Evolutionary conservation across 2,113 vertebrate species (phyloP), one percentile per base, ranked within the genome.

Genomic region (Ciconia boyciana): DNA sequence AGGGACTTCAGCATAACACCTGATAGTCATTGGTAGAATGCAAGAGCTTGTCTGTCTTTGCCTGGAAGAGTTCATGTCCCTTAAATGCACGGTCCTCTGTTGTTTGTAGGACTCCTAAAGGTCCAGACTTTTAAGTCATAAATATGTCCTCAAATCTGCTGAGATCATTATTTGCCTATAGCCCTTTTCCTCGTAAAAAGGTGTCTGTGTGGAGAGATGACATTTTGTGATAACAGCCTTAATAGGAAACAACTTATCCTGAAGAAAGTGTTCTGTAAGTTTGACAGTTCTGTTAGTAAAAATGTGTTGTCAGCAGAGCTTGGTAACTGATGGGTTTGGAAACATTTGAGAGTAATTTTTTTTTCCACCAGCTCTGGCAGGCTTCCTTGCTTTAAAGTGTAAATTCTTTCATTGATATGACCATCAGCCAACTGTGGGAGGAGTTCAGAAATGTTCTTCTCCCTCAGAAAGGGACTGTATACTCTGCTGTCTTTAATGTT

Each of bases 391-490:
- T 87, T 93, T 41, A n/a, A 83, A 76, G 70, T 82, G 75, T 89
- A 76, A 93, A 95, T 92, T 90, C 41, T 94, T 96, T 79, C 61
- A 48, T 79, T 94, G 70, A 87, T 95, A 19, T 4, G 8, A 91
- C 44, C 85, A 64, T 88, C 85, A 94, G 66, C n/a, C 54, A 88
- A 85, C 31, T 68, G 44, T 90, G 61, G 85, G 78, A 87, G 24
- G 75, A 90, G 84, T 93, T 92, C 82, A 93, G 75, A 79, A 94
- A 21, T 80, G 70, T 52, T 85, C 66, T 76, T 2, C 7, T 93
- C 78, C 94, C 48, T 60, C 88, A 41, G 57, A 85, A 92, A 57
- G 62, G 65, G 82, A 48, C 49, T 79, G 20, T 72, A 29, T 93
- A 18, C 29, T 83, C 44, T 82, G 22, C 58, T 77, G 16, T 82